Percentiles rank a stretch among this genome's conserved stretches.
phyloP scores from a whole-genome alignment of 2,888 invertebrate species.

The Tethea ocularis region DNA sequence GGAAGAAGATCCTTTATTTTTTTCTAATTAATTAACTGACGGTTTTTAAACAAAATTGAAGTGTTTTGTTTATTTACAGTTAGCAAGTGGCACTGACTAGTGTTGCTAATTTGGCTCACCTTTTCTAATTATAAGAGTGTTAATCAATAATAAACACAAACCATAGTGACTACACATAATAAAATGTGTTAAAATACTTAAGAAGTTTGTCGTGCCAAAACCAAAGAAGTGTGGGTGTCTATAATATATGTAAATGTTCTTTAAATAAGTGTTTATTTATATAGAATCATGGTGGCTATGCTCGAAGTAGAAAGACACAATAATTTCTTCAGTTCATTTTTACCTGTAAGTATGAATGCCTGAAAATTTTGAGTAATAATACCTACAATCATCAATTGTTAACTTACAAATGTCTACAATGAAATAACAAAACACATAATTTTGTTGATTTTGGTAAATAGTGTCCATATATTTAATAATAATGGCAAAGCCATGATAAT shows the following conservation, averaged over 20 bases:
- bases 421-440: background rate
- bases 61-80: too few relatives aligned
- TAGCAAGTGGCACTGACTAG: background rate
- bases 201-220: slow-evolving; percentile 45
- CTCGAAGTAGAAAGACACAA: slow-evolving; percentile 64
- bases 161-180: slow-evolving; percentile 1
- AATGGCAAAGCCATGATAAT: background rate
- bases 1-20: too few relatives aligned
- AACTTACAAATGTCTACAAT: too few relatives aligned
- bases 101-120: background rate
- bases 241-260: slow-evolving; percentile 52
- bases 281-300: slow-evolving; percentile 62
- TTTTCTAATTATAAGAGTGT: background rate
- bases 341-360: slow-evolving; percentile 78
- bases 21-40: too few relatives aligned
- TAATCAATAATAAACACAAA: background rate
- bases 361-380: too few relatives aligned
- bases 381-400: too few relatives aligned
- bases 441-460: background rate
- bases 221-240: slow-evolving; percentile 50
- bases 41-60: too few relatives aligned
- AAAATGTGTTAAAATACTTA: slow-evolving; percentile 11
- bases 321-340: slow-evolving; percentile 71
- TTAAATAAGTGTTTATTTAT: slow-evolving; percentile 54
- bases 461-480: background rate